Conservation (phyloP, 2,113 vertebrate species). For the Grallaria varia region DNA sequence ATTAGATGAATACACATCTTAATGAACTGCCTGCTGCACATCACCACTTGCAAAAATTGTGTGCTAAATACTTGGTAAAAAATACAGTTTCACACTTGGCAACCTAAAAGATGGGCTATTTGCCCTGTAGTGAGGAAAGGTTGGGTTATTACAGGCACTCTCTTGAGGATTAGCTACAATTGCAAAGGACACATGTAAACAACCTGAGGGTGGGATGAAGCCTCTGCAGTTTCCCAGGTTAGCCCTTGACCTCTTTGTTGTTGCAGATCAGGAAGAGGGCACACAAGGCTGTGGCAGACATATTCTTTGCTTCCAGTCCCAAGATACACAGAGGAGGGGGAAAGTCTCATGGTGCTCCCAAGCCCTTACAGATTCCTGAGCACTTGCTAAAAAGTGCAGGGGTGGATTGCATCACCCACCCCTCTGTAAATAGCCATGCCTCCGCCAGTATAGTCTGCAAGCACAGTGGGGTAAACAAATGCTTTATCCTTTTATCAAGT, state of each 20-base stretch:
- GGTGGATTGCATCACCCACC: background rate
- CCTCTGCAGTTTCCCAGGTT: background rate
- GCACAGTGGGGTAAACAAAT: background rate
- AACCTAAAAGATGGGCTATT: background rate
- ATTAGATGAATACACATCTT: slow-evolving; percentile 28
- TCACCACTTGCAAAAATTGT: background rate
- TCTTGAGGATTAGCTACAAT: background rate
- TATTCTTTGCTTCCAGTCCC: background rate
- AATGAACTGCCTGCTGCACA: slow-evolving; percentile 22
- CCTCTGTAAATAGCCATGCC: background rate
- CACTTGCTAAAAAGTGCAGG: background rate
- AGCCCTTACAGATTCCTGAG: background rate
- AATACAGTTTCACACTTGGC: background rate
- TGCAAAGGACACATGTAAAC: background rate
- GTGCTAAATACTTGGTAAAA: background rate
- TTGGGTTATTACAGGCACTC: background rate
- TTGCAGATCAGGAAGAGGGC: background rate
- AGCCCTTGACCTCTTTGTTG: background rate
- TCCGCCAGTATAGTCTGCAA: background rate
- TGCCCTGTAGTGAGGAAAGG: background rate
- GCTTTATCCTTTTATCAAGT: background rate
- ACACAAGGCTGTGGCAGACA: background rate
- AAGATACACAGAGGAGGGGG: background rate
- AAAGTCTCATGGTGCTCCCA: background rate
- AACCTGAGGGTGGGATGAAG: background rate